Percentiles rank a stretch among this genome's conserved stretches.
Evolutionary conservation across 2,888 invertebrate species (phyloP).

Genomic region (Elgonia sp.): DNA sequence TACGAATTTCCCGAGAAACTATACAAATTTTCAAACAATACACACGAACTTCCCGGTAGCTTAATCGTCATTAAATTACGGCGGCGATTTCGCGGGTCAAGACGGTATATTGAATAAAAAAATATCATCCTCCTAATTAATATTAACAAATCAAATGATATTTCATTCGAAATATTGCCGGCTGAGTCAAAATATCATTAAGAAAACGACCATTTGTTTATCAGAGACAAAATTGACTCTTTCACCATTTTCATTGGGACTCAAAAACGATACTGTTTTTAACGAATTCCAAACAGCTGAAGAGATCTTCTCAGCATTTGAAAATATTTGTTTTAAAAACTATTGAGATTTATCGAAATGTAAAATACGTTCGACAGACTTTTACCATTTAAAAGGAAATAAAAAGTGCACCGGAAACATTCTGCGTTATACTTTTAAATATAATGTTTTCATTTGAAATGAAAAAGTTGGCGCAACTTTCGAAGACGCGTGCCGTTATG

Average conservation of each 20-base stretch:
- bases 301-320: no score
- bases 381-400: slow-evolving; percentile 37
- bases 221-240: no score
- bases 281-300: no score
- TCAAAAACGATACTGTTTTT: no score
- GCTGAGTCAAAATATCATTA: no score
- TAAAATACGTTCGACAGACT: slow-evolving; percentile 47
- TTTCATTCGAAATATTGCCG: no score
- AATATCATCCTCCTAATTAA: no score
- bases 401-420: slow-evolving; percentile 30
- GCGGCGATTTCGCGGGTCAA: slow-evolving; percentile 21
- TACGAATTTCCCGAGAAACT: slow-evolving; percentile 40
- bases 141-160: no score
- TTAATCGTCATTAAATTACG: slow-evolving; percentile 55
- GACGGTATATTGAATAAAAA: background rate
- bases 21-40: slow-evolving; percentile 50
- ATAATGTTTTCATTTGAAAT: slow-evolving; percentile 39
- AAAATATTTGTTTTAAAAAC: slow-evolving; percentile 52
- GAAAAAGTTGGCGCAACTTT: slow-evolving; percentile 40
- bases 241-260: no score
- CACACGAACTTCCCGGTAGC: slow-evolving; percentile 21
- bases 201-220: no score
- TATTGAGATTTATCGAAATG: slow-evolving; percentile 50
- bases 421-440: slow-evolving; percentile 35
- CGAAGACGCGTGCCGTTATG: slow-evolving; percentile 48